Evolutionary conservation across 2,113 vertebrate species (phyloP).

Genomic region (Siniperca chuatsi): DNA sequence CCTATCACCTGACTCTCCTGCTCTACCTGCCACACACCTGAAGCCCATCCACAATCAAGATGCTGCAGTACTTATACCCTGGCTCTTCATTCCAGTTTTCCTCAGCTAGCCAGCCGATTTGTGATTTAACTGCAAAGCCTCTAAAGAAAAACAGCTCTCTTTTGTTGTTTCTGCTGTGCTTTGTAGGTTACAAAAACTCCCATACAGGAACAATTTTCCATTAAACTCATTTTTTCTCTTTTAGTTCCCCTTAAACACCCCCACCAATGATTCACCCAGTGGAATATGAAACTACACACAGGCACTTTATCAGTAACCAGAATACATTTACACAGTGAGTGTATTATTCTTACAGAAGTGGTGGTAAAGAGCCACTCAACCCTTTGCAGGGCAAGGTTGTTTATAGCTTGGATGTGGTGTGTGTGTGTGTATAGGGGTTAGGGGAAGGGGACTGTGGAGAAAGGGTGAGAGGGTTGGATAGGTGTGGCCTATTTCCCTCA

Average conservation of each 20-base stretch:
- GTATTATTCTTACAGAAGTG: slow-evolving; percentile 85
- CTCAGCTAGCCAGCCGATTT: too few species aligned
- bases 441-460: slow-evolving; percentile 45
- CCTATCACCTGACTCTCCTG: too few species aligned
- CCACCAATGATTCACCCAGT: slow-evolving; percentile 65
- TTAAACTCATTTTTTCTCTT: slow-evolving; percentile 35
- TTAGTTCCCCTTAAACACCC: slow-evolving; percentile 60
- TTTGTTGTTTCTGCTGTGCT: slow-evolving; percentile 7
- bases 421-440: slow-evolving; percentile 41
- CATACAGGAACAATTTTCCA: slow-evolving; percentile 29
- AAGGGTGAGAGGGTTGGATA: slow-evolving; percentile 46
- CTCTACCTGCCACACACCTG: too few species aligned
- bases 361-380: slow-evolving; percentile 81
- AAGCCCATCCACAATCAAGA: too few species aligned
- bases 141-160: background rate
- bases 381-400: slow-evolving; percentile 75
- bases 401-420: slow-evolving; percentile 56
- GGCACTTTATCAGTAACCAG: slow-evolving; percentile 77
- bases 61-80: too few species aligned
- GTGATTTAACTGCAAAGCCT: background rate
- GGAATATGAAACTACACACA: slow-evolving; percentile 79
- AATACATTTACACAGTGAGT: slow-evolving; percentile 77
- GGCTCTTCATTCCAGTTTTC: too few species aligned
- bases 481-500: slow-evolving; percentile 66
- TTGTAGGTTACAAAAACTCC: slow-evolving; percentile 20